Base-by-base conservation (phyloP, 2,797 vertebrate genomes). In the Peromyscus eremicus region DNA sequence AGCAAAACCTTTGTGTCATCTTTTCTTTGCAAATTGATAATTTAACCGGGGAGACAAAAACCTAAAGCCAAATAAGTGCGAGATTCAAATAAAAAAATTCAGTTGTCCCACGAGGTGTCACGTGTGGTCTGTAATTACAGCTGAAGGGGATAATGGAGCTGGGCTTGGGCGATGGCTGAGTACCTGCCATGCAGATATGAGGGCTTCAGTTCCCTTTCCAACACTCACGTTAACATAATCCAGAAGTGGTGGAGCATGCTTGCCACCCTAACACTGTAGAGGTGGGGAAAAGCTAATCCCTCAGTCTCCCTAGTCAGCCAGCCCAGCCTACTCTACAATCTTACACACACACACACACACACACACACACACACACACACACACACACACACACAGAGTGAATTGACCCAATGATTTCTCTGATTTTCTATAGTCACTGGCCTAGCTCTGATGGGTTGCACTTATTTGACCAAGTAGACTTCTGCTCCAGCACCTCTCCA, bases 401-500 rank as follows among this genome's bases (percentile, higher is more conserved):
- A 52, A 70, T n/a, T 3, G 12, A 25, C 62, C n/a, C 83, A 83
- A 6, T 43, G 1, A 64, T 60, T 43, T 21, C 49, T 73, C 17
- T 25, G 34, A 73, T 57, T 73, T 52, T 55, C 34, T 7, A 13
- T 4, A 6, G 25, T 14, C 34, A 60, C 6, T 77, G 4, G 12
- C 9, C 16, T 12, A 12, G 32, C n/a, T 19, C 11, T 32, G 21
- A 49, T 16, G 62, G 19, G 9, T 80, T 32, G 1, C n/a, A 8
- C 17, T 34, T 64, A 23, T 29, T 49, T 25, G 10, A 1, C 0
- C 0, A 1, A 21, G 19, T n/a, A 6, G n/a, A 1, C 16, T 29
- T 77, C 29, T 34, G 43, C 5, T 34, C 40, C 29, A 40, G 2
- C 11, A 1, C 19, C 55, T 79, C 34, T 21, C 49, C 14, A 1